Percentiles rank a stretch among this genome's conserved stretches.
Evolutionary conservation across 2,113 vertebrate species (phyloP).

Genomic region (Delphinapterus leucas): DNA sequence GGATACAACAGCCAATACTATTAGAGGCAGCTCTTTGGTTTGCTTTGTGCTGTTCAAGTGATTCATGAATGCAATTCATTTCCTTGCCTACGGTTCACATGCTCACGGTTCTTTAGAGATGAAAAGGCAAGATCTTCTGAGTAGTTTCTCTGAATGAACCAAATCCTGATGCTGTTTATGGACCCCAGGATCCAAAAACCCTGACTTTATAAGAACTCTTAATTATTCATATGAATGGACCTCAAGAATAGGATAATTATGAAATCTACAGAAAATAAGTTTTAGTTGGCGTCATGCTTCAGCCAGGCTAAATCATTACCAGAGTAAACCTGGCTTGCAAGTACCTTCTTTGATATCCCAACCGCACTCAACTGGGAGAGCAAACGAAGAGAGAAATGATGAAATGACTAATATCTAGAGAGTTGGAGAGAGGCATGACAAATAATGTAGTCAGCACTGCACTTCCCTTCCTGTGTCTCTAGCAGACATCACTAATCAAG

Average conservation of each 20-base stretch:
- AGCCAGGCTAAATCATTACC: background rate
- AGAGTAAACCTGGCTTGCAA: background rate
- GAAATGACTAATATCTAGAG: background rate
- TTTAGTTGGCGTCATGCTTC: background rate
- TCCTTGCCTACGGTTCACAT: background rate
- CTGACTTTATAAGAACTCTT: background rate
- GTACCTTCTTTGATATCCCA: background rate
- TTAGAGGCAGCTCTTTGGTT: background rate
- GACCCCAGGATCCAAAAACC: background rate
- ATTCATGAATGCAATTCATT: background rate
- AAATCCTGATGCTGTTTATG: background rate
- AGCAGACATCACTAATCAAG: slow-evolving; percentile 7
- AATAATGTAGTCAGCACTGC: background rate
- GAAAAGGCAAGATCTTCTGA: background rate
- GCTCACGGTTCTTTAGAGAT: background rate
- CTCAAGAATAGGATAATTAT: background rate
- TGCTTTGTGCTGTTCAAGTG: background rate
- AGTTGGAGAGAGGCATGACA: background rate
- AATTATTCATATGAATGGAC: background rate
- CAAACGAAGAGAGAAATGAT: background rate
- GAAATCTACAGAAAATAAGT: background rate
- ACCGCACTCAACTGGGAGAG: background rate
- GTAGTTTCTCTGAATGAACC: background rate
- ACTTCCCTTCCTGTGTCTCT: background rate
- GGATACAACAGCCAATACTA: background rate